Conservation (phyloP, 2,797 vertebrate genomes). For the Cossypha caffra region DNA sequence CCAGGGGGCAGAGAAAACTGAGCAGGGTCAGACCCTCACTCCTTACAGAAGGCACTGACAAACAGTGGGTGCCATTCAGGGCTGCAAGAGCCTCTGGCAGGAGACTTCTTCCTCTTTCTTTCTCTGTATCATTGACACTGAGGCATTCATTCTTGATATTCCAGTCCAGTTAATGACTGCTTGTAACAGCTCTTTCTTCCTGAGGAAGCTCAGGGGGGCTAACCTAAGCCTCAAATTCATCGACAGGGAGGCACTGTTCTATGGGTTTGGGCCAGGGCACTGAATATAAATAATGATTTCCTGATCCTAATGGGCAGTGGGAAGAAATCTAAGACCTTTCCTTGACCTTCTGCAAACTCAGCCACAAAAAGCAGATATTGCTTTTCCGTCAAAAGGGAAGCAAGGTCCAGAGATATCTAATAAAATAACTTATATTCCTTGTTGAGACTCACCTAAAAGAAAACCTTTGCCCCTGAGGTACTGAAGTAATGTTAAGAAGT, state of each 20-base stretch:
- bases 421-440: not conserved
- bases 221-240: not conserved
- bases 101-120: not conserved
- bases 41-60: not conserved
- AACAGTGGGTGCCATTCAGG: not conserved
- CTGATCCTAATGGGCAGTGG: not conserved
- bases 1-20: not conserved
- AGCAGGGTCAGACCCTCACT: not conserved
- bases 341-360: not conserved
- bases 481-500: not conserved
- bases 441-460: not conserved
- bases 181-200: not conserved
- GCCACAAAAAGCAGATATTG: not conserved
- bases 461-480: not conserved
- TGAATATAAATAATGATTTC: not conserved
- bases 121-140: not conserved
- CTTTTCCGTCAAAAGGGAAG: not conserved
- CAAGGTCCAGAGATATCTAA: not conserved
- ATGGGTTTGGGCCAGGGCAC: not conserved
- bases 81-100: not conserved
- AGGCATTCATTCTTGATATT: not conserved
- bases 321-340: not conserved
- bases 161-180: not conserved
- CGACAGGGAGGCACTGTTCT: not conserved
- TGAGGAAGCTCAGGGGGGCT: not conserved